Evolutionary conservation across 2,113 vertebrate species (phyloP).

Genomic region (Equus przewalskii): DNA sequence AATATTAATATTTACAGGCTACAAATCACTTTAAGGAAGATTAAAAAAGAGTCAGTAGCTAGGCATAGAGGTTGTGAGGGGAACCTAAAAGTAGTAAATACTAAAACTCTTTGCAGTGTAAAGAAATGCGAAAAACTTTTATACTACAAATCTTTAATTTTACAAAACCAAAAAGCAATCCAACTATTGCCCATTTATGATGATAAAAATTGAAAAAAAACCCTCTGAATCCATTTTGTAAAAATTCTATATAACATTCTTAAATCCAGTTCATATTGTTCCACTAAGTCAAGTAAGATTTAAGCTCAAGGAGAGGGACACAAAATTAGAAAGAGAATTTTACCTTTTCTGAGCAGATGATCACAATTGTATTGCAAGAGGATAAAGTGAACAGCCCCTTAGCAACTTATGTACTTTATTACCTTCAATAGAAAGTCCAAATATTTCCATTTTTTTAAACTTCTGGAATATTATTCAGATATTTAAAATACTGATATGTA

Average conservation of each 20-base stretch:
- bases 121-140: constrained; percentile 75
- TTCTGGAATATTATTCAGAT: constrained; percentile 40
- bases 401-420: constrained; percentile 75
- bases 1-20: constrained; percentile 45
- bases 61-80: not conserved
- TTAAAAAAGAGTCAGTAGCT: constrained; percentile 17
- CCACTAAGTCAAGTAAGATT: constrained; percentile 43
- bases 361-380: constrained; percentile 75
- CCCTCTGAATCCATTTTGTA: constrained; percentile 68
- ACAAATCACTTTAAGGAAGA: constrained; percentile 40
- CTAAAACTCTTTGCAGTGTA: constrained; percentile 75
- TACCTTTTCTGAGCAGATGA: constrained; percentile 79
- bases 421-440: constrained; percentile 77
- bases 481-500: constrained; percentile 79
- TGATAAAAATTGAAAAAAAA: constrained; percentile 80
- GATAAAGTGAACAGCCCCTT: constrained; percentile 67
- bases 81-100: constrained; percentile 58
- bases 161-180: constrained; percentile 77
- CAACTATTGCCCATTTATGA: constrained; percentile 63
- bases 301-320: constrained; percentile 8
- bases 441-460: constrained; percentile 70
- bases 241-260: constrained; percentile 78
- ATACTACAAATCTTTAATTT: constrained; percentile 84
- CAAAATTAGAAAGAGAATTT: constrained; percentile 76
- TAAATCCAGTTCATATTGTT: constrained; percentile 78